Evolutionary conservation across 2,113 vertebrate species (phyloP).

Genomic region (Hydrolagus affinis): DNA sequence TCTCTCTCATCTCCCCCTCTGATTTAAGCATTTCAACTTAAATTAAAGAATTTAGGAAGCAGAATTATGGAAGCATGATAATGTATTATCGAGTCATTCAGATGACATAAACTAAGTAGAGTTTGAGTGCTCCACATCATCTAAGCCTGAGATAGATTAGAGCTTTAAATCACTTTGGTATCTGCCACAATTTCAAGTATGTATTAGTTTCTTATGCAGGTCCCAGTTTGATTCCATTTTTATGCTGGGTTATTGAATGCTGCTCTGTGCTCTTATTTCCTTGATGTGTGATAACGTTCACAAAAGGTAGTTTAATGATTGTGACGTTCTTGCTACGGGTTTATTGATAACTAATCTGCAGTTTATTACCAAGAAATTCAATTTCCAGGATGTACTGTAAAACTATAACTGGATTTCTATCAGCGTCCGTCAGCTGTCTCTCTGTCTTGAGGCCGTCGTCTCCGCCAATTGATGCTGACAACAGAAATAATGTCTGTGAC

Average conservation of each 20-base stretch:
- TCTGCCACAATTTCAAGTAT: background rate
- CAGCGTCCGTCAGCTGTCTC: conserved; percentile 17
- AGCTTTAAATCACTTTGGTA: conserved; percentile 1
- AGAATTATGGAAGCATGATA: background rate
- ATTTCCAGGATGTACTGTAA: conserved; percentile 14
- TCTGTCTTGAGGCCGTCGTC: background rate
- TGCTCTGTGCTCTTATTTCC: conserved; percentile 6
- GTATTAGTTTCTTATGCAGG: conserved; percentile 8
- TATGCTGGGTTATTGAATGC: background rate
- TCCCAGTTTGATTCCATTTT: conserved; percentile 11
- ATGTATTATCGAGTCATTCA: background rate
- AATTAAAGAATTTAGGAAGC: background rate
- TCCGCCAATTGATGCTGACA: background rate
- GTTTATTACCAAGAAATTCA: conserved; percentile 15
- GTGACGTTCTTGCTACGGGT: too few relatives aligned
- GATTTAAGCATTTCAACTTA: too few relatives aligned
- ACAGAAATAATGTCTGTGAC: too few relatives aligned
- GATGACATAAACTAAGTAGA: background rate
- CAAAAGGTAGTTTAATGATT: background rate
- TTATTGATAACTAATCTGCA: conserved; percentile 7
- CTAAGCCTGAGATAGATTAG: background rate
- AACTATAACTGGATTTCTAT: conserved; percentile 9
- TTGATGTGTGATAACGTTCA: conserved; percentile 3
- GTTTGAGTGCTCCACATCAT: background rate
- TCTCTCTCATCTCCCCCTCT: too few relatives aligned